phyloP scores from a whole-genome alignment of 2,888 invertebrate species.

The Terebella lapidaria region DNA sequence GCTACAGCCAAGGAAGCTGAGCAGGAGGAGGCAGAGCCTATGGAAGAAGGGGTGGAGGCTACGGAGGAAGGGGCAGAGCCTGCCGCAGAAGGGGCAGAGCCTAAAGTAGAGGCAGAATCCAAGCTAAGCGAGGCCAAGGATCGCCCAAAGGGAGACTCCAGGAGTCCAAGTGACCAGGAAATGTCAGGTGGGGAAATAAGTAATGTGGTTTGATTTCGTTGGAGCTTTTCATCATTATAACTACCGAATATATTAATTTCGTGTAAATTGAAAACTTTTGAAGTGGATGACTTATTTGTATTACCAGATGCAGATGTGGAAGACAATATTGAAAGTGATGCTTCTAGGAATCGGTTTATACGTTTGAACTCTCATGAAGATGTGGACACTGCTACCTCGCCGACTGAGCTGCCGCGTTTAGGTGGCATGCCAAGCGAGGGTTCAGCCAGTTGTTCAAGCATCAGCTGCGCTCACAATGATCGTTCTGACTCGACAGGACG shows the following conservation, averaged over 20 bases:
- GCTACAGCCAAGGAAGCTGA: not conserved
- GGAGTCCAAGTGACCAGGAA: not conserved
- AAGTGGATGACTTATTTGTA: not conserved
- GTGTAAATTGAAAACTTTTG: not conserved
- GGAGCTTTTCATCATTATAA: no score
- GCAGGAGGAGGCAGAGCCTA: not conserved
- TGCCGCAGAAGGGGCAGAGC: not conserved
- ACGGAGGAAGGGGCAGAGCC: not conserved
- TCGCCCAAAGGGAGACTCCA: not conserved
- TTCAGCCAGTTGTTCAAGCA: not conserved
- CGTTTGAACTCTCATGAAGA: not conserved
- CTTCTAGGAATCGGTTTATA: slow-evolving; percentile 21
- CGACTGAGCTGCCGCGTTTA: not conserved
- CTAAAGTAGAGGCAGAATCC: no score
- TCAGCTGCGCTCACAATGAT: not conserved
- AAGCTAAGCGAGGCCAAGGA: not conserved
- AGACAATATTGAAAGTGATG: slow-evolving; percentile 50
- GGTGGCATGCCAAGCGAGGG: not conserved
- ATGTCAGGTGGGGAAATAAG: slow-evolving; percentile 2
- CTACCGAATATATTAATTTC: not conserved
- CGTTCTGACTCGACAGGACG: not conserved
- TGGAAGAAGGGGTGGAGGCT: not conserved
- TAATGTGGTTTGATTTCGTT: no score
- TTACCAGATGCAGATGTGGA: slow-evolving; percentile 51
- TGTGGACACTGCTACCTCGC: not conserved